Base-by-base conservation (phyloP, 2,113 vertebrate species). In the Orycteropus afer region DNA sequence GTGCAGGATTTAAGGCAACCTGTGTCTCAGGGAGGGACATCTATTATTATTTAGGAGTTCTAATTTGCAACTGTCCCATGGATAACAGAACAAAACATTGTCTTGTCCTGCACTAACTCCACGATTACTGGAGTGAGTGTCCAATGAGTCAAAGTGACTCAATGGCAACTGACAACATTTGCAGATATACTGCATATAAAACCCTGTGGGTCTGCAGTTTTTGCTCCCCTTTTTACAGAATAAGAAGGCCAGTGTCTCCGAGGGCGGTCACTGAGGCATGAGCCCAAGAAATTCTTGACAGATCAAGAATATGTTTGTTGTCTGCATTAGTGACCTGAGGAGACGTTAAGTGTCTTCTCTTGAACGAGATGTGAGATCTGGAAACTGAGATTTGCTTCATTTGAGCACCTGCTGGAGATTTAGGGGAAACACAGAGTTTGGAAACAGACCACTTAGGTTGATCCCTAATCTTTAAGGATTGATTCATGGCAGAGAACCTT, bases 201-300 rank as follows among this genome's bases (percentile, higher is more conserved):
- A 42, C 7, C 25, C 32, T 1, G 12, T 8, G 51, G 37, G 59
- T 77, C 73, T 93, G 76, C 49, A 20, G 11, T 90, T 86, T 86
- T 37, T 86, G 71, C 61, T 59, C n/a, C 37, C 86, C 40, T 85
- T 65, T 81, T 63, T 51, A 90, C 20, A 82, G 76, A 80, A 61
- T 69, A 91, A 74, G 82, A 51, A 88, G 82, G 78, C 37, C 32
- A 20, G 2, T 32, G 69, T 87, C 55, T 74, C 73, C 42, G 45
- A 87, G 71, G 13, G 86, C 8, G n/a, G 77, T 47, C 67, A 91
- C 76, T 78, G 83, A 45, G 63, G 40, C 42, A 78, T 34, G 47
- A 93, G 29, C 23, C 65, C 67, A 90, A 77, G n/a, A 63, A 32
- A 74, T 47, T 77, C 88, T 85, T 74, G 61, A 89, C 59, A 73